A percentile compares a stretch with the other conserved stretches of the same genome.
These are phyloP conservation scores for Drosophila prosaltans DNA, from an alignment of 1,140 invertebrate species.

Conservation along the genomic window DNA sequence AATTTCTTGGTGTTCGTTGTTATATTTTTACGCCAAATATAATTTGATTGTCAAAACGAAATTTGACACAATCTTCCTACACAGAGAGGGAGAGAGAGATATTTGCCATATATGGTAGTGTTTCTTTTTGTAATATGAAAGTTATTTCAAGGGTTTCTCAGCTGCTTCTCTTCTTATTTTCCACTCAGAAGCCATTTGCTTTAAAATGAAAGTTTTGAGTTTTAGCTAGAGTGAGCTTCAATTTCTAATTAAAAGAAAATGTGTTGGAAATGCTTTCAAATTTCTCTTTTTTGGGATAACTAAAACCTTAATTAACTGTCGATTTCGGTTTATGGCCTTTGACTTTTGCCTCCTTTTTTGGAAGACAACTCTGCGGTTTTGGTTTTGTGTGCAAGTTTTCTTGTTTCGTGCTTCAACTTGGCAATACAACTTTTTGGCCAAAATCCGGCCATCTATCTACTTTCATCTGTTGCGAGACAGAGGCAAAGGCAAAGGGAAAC, in stretches of 20 bases:
- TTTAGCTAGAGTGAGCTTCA: neutral
- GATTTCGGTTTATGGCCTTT: constrained; percentile 15
- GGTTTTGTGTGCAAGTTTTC: constrained; percentile 8
- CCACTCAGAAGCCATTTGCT: neutral
- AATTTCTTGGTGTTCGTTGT: neutral
- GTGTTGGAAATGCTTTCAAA: constrained; percentile 4
- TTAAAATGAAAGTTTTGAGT: neutral
- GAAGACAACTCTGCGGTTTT: constrained; percentile 2
- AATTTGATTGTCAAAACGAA: constrained; percentile 20
- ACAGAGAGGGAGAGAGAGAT: neutral
- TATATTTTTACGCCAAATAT: constrained; percentile 18
- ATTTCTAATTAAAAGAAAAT: constrained; percentile 17
- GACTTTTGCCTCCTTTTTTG: neutral
- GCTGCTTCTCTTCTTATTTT: neutral
- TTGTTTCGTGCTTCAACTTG: constrained; percentile 4
- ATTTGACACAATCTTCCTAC: constrained; percentile 2
- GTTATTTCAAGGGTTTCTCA: constrained; percentile 4
- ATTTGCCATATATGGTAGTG: neutral
- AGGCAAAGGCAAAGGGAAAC: neutral
- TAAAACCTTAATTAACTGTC: constrained; percentile 18
- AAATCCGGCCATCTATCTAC: constrained; percentile 1
- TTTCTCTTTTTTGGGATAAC: neutral
- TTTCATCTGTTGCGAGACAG: neutral
- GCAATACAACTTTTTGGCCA: constrained; percentile 7
- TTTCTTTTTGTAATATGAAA: neutral